phyloP scores from a whole-genome alignment of 1,140 invertebrate genomes.

The Panagrolaimus sp. region DNA sequence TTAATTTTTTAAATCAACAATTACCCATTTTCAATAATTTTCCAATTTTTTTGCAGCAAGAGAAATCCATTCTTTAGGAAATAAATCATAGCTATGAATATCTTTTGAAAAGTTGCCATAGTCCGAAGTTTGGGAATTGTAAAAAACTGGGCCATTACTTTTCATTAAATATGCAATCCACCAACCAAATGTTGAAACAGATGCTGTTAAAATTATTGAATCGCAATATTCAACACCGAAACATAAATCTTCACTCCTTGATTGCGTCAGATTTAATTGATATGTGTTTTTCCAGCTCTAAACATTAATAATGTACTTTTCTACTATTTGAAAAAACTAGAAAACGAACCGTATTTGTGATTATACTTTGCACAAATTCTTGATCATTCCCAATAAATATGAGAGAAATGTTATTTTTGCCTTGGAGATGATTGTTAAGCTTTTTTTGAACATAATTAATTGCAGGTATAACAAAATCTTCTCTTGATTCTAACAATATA shows the following conservation, averaged over 20 bases:
- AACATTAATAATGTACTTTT: too few species aligned
- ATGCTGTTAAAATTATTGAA: neutral
- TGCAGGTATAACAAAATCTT: neutral
- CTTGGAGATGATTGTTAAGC: too few species aligned
- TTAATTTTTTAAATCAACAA: too few species aligned
- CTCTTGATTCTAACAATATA: neutral
- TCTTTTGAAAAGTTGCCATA: neutral
- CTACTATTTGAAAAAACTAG: neutral
- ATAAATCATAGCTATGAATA: neutral
- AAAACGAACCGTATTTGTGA: neutral
- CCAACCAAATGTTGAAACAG: neutral
- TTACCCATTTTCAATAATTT: too few species aligned
- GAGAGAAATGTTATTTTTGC: too few species aligned
- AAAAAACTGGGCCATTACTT: neutral
- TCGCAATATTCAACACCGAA: neutral
- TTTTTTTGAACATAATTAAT: too few species aligned
- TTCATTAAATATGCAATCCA: conserved; percentile 1
- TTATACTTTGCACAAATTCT: too few species aligned
- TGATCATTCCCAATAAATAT: too few species aligned
- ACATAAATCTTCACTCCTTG: neutral
- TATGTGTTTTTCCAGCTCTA: neutral
- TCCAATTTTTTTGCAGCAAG: too few species aligned
- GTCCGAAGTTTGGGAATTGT: neutral
- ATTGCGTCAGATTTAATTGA: neutral
- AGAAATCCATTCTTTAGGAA: neutral